Evolutionary conservation across 2,113 vertebrate species (phyloP).

Genomic region (Cryptomyrus ogoouensis): DNA sequence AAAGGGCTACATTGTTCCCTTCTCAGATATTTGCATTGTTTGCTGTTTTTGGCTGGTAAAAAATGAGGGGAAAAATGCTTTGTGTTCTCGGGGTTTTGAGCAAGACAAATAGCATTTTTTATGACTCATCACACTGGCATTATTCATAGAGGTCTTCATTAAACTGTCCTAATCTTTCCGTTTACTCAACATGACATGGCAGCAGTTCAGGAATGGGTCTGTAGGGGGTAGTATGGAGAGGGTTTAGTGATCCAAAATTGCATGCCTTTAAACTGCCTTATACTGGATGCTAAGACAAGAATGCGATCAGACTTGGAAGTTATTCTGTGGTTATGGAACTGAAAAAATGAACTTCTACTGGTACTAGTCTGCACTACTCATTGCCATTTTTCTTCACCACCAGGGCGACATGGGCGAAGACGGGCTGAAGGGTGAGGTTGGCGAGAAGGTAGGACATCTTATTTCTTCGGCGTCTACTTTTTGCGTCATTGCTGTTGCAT

Average conservation of each 20-base stretch:
- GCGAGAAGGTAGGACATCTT: slow-evolving; percentile 77
- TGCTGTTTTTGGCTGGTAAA: slow-evolving; percentile 22
- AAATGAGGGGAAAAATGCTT: slow-evolving; percentile 34
- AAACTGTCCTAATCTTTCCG: background rate
- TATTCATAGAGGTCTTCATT: background rate
- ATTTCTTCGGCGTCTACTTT: background rate
- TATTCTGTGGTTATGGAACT: background rate
- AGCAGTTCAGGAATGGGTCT: slow-evolving; percentile 7
- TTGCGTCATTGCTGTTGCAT: background rate
- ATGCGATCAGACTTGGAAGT: background rate
- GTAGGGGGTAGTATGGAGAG: background rate
- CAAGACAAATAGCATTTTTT: background rate
- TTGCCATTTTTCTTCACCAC: slow-evolving; percentile 28
- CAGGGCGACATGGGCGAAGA: slow-evolving; percentile 85
- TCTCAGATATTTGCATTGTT: slow-evolving; percentile 28
- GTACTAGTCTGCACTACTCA: background rate
- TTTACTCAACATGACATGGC: slow-evolving; percentile 37
- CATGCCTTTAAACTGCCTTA: background rate
- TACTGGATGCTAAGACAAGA: background rate
- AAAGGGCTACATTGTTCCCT: slow-evolving; percentile 10
- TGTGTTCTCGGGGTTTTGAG: background rate
- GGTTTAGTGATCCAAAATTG: background rate
- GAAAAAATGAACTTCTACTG: background rate
- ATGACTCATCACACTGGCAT: background rate
- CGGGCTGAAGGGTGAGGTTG: slow-evolving; percentile 78